Evolutionary conservation across 1,140 invertebrate genomes (phyloP), one percentile per base, ranked within the genome.

Genomic region (Adelges cooleyi): DNA sequence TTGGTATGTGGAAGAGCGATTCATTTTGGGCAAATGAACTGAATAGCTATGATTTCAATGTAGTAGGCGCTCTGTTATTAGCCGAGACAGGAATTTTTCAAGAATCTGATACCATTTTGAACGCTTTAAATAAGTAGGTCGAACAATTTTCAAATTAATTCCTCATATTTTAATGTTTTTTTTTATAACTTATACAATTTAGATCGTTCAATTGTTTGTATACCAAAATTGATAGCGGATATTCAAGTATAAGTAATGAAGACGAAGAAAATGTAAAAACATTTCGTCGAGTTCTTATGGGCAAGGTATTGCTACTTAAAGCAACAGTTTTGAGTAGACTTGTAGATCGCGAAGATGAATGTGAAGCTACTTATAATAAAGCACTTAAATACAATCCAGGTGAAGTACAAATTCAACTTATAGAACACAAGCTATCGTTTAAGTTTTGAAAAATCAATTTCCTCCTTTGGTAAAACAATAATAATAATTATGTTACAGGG

Each of bases 261-360:
- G 2, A 20, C 10, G 13, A 48, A 4, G 18, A 48, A 48, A 46
- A 18, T 22, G 46, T 22, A 2, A 62, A 8, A 36, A 62, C 13
- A 18, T 18, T 62, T 13, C 9, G 56, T 20, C 25, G 15, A 48
- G 46, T 46, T 9, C 38, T 62, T 3, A 62, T 62, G 15, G 56
- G 56, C n/a, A 62, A 62, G 44, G 20, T 62, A 46, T 62, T 62
- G 11, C 46, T 62, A 62, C 56, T 46, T 9, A 62, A 22, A 62
- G 56, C 56, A 10, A 46, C 42, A 27, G 2, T 62, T 46, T 62
- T 62, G 2, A 62, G 42, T 33, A 62, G 23, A 17, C 15, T 62
- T 22, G 33, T 29, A 15, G 27, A 48, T 18, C 23, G 44, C 3
- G 17, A 62, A 10, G 17, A 62, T 5, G 40, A 62, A 17, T 62